Conservation (phyloP, 2,888 invertebrate genomes). For the Agrochola lota region DNA sequence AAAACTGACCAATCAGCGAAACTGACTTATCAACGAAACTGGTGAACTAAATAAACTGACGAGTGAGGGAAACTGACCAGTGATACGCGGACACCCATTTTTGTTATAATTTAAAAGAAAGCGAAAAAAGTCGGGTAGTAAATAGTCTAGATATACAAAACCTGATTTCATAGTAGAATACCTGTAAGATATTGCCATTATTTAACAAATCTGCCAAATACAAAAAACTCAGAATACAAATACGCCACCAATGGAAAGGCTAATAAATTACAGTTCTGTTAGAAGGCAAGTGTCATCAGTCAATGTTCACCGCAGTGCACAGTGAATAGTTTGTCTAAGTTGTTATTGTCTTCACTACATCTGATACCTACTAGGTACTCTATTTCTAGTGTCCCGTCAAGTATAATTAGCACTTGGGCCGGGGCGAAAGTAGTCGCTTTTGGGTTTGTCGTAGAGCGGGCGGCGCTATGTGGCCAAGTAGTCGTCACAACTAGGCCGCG, state of each 20-base stretch:
- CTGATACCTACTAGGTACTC: conserved; percentile 61
- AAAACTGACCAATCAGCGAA: too few species aligned
- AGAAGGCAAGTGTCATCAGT: conserved; percentile 26
- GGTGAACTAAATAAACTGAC: too few species aligned
- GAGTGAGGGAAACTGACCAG: too few species aligned
- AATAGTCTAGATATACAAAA: neutral
- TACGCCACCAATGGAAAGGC: neutral
- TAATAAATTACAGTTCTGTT: neutral
- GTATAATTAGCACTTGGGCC: conserved; percentile 75
- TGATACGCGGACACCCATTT: neutral
- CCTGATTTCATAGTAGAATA: neutral
- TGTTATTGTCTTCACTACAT: conserved; percentile 64
- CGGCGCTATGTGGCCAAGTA: conserved; percentile 74
- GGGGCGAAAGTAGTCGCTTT: conserved; percentile 74
- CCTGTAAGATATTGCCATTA: neutral
- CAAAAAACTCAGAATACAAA: neutral
- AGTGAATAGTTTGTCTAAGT: conserved; percentile 48
- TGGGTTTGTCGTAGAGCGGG: conserved; percentile 69
- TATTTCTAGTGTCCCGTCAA: conserved; percentile 71
- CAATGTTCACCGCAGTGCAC: conserved; percentile 13
- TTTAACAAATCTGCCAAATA: neutral
- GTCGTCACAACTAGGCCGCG: conserved; percentile 85
- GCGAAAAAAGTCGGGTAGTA: neutral
- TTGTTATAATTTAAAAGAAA: neutral
- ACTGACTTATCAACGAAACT: too few species aligned